These are phyloP conservation scores for Tragelaphus scriptus DNA, from an alignment of 2,113 vertebrate species.

Conservation along the genomic window DNA sequence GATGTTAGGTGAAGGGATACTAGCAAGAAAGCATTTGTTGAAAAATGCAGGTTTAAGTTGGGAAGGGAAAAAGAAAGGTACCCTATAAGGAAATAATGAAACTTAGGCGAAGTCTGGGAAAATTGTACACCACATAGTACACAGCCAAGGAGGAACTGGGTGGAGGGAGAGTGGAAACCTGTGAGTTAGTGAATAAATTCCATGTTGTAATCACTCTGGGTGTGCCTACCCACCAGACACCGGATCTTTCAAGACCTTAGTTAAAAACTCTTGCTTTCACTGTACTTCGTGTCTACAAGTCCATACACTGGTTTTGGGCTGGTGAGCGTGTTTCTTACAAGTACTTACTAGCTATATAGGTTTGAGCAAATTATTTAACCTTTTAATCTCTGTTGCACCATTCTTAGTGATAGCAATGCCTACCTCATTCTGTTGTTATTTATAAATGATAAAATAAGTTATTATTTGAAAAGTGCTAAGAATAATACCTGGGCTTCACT, in stretches of 20 bases:
- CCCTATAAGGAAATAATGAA: background rate
- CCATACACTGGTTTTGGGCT: background rate
- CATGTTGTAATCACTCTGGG: background rate
- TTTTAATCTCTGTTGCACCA: background rate
- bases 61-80: background rate
- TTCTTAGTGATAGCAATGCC: background rate
- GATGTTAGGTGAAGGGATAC: background rate
- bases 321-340: background rate
- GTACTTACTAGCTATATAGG: background rate
- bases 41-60: background rate
- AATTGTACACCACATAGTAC: background rate
- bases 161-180: background rate
- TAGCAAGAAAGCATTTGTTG: background rate
- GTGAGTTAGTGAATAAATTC: background rate
- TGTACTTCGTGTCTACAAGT: background rate
- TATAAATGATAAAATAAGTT: background rate
- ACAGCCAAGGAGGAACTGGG: background rate
- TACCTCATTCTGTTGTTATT: background rate
- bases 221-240: background rate
- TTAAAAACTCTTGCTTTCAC: rapidly evolving
- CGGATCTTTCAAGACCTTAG: background rate
- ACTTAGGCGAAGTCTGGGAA: background rate
- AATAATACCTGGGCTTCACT: background rate
- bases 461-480: background rate
- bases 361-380: background rate